These are phyloP conservation scores for Blomia tropicalis DNA, from an alignment of 2,888 invertebrate species.

Conservation along the genomic window DNA sequence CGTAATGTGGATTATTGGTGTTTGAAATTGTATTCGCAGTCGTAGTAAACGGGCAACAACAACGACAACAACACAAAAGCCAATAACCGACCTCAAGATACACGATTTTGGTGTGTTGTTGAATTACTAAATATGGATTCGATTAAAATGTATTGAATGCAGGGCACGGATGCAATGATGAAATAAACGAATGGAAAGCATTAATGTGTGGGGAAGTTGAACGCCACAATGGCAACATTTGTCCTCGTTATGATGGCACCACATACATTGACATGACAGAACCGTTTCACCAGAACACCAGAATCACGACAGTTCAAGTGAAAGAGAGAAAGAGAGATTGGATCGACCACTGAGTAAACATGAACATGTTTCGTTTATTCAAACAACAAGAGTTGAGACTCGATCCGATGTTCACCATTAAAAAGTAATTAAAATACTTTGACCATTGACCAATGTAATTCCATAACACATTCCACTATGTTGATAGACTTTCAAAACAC, in stretches of 20 bases:
- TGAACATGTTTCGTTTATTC: background rate
- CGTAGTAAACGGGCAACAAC: too few species aligned
- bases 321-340: background rate
- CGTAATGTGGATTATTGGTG: background rate
- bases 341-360: background rate
- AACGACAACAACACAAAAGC: too few species aligned
- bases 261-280: too few species aligned
- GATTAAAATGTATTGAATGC: constrained; percentile 5
- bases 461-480: too few species aligned
- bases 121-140: constrained; percentile 12
- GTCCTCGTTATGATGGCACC: background rate
- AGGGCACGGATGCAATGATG: too few species aligned
- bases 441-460: background rate
- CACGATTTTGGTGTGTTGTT: background rate
- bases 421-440: constrained; percentile 3
- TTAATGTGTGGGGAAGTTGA: too few species aligned
- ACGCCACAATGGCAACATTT: background rate
- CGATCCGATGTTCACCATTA: background rate
- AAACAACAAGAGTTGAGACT: background rate
- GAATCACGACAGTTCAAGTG: background rate
- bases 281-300: background rate
- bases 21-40: too few species aligned
- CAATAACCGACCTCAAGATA: background rate
- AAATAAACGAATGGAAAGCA: background rate
- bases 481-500: too few species aligned